These are phyloP conservation scores for Noctua janthe DNA, from an alignment of 2,888 invertebrate genomes.

Conservation along the genomic window DNA sequence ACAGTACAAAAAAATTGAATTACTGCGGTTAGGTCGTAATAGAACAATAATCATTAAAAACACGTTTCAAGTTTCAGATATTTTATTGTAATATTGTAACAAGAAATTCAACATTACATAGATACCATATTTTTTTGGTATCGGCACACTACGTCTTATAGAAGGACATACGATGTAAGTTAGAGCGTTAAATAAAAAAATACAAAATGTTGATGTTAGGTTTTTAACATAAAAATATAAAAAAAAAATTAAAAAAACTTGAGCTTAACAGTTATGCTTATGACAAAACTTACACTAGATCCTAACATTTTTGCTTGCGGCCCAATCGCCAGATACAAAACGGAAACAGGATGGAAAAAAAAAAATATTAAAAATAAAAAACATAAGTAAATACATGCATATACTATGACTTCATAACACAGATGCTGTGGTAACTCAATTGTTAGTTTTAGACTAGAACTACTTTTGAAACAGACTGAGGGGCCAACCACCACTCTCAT, in stretches of 20 bases:
- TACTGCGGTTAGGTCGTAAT: conserved; percentile 60
- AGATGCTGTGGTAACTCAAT: conserved; percentile 65
- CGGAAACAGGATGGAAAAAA: conserved; percentile 21
- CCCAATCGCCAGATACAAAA: conserved; percentile 10
- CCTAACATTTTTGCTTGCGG: conserved; percentile 29
- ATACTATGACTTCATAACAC: conserved; percentile 56
- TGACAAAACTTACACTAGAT: conserved; percentile 43
- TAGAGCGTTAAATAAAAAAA: conserved; percentile 5
- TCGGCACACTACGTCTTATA: conserved; percentile 23
- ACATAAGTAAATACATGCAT: conserved; percentile 30
- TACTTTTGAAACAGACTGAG: conserved; percentile 53
- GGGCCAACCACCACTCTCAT: no score
- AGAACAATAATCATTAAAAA: conserved; percentile 52
- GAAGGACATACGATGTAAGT: conserved; percentile 23
- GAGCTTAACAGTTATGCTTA: conserved; percentile 32
- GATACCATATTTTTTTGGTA: conserved; percentile 59
- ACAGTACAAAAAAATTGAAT: conserved; percentile 39
- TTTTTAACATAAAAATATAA: conserved; percentile 3
- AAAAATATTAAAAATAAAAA: conserved; percentile 40
- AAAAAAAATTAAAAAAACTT: conserved; percentile 13
- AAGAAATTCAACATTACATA: conserved; percentile 33
- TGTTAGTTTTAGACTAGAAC: conserved; percentile 66
- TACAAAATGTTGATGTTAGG: conserved; percentile 17
- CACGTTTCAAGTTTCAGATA: conserved; percentile 43
- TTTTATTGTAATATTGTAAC: conserved; percentile 59